Evolutionary conservation across 2,888 invertebrate genomes (phyloP).

Genomic region (Drosophila koepferae): DNA sequence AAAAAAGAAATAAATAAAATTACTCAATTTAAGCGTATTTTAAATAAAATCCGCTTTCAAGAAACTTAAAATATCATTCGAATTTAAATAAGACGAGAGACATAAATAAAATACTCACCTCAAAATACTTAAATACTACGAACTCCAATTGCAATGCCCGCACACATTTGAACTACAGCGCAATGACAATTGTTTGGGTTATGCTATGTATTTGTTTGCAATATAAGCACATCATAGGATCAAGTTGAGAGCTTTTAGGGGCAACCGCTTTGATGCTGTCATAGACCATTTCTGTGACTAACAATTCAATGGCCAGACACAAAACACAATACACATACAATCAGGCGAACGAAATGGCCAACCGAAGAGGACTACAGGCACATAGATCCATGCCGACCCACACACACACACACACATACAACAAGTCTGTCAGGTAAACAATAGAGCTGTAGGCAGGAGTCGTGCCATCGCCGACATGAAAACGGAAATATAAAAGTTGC

Average conservation of each 20-base stretch:
- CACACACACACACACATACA: conserved; percentile 9
- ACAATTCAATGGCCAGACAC: conserved; percentile 40
- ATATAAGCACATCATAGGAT: conserved; percentile 4
- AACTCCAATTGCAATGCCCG: background rate
- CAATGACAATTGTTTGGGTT: conserved; percentile 13
- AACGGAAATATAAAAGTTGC: conserved; percentile 51
- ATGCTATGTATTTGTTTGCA: conserved; percentile 1
- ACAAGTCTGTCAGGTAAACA: conserved; percentile 39
- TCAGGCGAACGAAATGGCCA: conserved; percentile 30
- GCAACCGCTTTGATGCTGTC: conserved; percentile 37
- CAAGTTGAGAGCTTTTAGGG: conserved; percentile 24
- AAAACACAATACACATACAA: conserved; percentile 38
- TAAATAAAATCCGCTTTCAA: no score
- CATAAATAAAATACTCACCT: no score
- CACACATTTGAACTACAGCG: conserved; percentile 1
- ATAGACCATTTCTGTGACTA: conserved; percentile 36
- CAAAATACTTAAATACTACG: no score
- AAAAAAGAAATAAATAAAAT: background rate
- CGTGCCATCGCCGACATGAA: conserved; percentile 31
- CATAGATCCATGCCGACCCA: background rate
- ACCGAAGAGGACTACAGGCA: conserved; percentile 24
- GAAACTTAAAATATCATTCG: no score
- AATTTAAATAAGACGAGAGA: no score
- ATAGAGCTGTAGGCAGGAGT: conserved; percentile 29
- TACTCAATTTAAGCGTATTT: no score